Conservation (phyloP, 2,888 invertebrate species). For the Temnothorax ravouxi region DNA sequence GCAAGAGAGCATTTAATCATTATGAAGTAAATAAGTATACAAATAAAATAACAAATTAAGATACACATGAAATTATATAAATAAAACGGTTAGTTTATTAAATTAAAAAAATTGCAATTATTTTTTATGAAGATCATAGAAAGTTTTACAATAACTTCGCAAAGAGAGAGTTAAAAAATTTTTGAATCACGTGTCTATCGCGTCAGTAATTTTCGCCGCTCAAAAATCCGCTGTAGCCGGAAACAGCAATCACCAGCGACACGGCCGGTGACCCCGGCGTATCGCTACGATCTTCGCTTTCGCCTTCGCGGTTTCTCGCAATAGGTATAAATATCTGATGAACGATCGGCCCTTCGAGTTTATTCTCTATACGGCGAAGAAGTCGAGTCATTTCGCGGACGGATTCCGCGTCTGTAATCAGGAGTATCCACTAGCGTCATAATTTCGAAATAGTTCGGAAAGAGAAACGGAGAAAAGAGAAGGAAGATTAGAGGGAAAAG, state of each 20-base stretch:
- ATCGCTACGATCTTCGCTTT: slow-evolving; percentile 44
- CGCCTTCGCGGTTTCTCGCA: slow-evolving; percentile 50
- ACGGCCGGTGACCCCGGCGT: slow-evolving; percentile 37
- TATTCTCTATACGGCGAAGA: slow-evolving; percentile 34
- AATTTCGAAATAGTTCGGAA: slow-evolving; percentile 61
- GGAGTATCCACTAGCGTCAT: slow-evolving; percentile 53
- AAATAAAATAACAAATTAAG: neutral
- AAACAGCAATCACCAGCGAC: slow-evolving; percentile 31
- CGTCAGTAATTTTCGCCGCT: neutral
- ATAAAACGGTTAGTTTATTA: neutral
- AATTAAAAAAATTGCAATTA: slow-evolving; percentile 35
- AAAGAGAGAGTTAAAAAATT: neutral
- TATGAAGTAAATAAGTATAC: neutral
- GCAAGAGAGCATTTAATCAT: neutral
- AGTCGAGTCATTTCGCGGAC: slow-evolving; percentile 18
- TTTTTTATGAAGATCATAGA: neutral
- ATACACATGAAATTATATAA: too few relatives aligned
- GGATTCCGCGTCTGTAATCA: slow-evolving; percentile 59
- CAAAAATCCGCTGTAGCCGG: slow-evolving; percentile 11
- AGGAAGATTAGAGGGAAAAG: slow-evolving; percentile 26
- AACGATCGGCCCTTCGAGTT: slow-evolving; percentile 47
- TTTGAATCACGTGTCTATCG: too few relatives aligned
- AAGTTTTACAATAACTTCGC: neutral
- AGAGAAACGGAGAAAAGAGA: slow-evolving; percentile 14
- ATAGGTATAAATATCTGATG: slow-evolving; percentile 39